These are phyloP conservation scores for Laterallus jamaicensis DNA, from an alignment of 2,113 vertebrate genomes.

Conservation along the genomic window DNA sequence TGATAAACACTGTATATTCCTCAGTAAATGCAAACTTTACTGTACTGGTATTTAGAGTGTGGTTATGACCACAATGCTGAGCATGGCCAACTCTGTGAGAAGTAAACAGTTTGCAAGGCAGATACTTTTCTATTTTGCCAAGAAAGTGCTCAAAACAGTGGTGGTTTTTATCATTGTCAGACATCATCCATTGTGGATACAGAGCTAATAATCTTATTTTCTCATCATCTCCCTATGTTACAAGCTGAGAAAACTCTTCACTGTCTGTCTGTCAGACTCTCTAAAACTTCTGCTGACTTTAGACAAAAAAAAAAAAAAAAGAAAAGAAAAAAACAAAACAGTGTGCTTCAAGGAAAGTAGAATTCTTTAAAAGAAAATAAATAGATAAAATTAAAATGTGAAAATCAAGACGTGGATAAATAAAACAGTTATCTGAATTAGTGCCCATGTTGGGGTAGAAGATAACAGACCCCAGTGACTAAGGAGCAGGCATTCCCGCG, in stretches of 20 bases:
- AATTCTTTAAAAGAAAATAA: no score
- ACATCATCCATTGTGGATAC: neutral
- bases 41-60: neutral
- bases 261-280: no score
- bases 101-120: neutral
- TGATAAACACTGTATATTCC: neutral
- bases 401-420: neutral
- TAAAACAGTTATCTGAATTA: neutral
- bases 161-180: neutral
- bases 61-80: neutral
- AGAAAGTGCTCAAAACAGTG: neutral
- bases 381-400: neutral
- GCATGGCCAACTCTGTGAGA: neutral
- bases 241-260: no score
- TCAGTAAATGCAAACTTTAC: neutral
- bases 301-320: neutral
- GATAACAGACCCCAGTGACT: neutral
- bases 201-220: neutral
- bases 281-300: neutral
- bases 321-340: neutral
- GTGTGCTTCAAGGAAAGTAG: neutral
- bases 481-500: accelerated
- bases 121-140: neutral
- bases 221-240: neutral
- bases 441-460: neutral